phyloP scores from a whole-genome alignment of 2,888 invertebrate species.

The Rugalucina vietnamica region DNA sequence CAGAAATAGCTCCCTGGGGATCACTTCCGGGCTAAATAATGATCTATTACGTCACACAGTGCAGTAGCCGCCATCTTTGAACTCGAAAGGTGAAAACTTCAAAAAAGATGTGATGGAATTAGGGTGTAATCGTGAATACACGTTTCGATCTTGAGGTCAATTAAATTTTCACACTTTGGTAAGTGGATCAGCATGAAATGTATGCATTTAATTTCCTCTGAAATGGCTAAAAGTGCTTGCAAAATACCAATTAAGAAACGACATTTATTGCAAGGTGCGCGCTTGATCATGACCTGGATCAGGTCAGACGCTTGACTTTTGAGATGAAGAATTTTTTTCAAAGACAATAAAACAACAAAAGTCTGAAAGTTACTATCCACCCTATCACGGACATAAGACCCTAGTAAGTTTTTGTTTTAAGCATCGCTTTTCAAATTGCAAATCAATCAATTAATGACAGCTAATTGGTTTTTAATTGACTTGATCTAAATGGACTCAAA shows the following conservation, averaged over 20 bases:
- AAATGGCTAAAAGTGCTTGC: not conserved
- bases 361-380: too few species aligned
- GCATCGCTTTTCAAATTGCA: too few species aligned
- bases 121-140: not conserved
- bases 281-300: slow-evolving; percentile 46
- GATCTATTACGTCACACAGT: slow-evolving; percentile 54
- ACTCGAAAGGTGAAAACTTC: slow-evolving; percentile 44
- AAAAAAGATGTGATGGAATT: slow-evolving; percentile 19
- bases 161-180: too few species aligned
- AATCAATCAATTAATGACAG: too few species aligned
- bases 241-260: not conserved
- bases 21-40: slow-evolving; percentile 11
- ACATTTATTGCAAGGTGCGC: slow-evolving; percentile 31
- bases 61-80: slow-evolving; percentile 63
- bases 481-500: too few species aligned
- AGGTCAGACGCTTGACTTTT: slow-evolving; percentile 31
- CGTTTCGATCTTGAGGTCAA: not conserved
- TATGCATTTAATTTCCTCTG: too few species aligned
- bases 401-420: too few species aligned
- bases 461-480: too few species aligned
- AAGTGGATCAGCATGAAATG: too few species aligned
- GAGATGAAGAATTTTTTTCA: too few species aligned
- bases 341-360: too few species aligned
- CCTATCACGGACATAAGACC: too few species aligned
- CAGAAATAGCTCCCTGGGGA: slow-evolving; percentile 16